phyloP scores from a whole-genome alignment of 2,113 vertebrate species.

The Forbesichthys papilliferus region DNA sequence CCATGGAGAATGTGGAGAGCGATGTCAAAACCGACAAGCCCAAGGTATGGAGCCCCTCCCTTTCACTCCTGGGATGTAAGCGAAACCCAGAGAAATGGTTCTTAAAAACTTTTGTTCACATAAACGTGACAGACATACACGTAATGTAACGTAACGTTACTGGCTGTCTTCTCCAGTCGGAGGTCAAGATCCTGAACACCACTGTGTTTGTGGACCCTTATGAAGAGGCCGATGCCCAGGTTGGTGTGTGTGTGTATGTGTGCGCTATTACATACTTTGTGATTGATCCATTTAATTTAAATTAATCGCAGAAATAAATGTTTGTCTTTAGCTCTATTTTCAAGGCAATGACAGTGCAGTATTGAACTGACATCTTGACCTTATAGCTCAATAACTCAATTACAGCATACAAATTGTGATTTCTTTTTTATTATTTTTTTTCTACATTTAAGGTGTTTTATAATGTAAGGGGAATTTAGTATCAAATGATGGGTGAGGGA shows the following conservation, averaged over 20 bases:
- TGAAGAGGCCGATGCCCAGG: slow-evolving; percentile 93
- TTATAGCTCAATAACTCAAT: too few species aligned
- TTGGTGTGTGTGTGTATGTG: slow-evolving; percentile 54
- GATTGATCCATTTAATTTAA: neutral
- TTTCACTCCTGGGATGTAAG: neutral
- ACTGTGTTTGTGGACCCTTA: slow-evolving; percentile 95
- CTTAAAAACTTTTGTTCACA: neutral
- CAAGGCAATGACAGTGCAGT: too few species aligned
- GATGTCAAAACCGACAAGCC: slow-evolving; percentile 94
- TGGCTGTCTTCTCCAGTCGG: slow-evolving; percentile 79
- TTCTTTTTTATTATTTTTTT: too few species aligned
- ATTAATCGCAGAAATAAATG: neutral
- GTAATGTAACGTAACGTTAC: neutral
- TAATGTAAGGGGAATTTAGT: too few species aligned
- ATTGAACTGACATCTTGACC: too few species aligned
- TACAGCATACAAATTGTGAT: too few species aligned
- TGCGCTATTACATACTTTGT: neutral
- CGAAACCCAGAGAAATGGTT: neutral
- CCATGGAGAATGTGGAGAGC: slow-evolving; percentile 95
- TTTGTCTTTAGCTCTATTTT: neutral
- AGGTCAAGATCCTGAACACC: slow-evolving; percentile 83
- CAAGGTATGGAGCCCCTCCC: slow-evolving; percentile 76
- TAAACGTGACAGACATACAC: too few species aligned
- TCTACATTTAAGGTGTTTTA: too few species aligned
- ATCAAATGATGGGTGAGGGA: too few species aligned